These are phyloP conservation scores for Ashinkailepas kermadecensis DNA, from an alignment of 2,888 invertebrate genomes.

Conservation along the genomic window DNA sequence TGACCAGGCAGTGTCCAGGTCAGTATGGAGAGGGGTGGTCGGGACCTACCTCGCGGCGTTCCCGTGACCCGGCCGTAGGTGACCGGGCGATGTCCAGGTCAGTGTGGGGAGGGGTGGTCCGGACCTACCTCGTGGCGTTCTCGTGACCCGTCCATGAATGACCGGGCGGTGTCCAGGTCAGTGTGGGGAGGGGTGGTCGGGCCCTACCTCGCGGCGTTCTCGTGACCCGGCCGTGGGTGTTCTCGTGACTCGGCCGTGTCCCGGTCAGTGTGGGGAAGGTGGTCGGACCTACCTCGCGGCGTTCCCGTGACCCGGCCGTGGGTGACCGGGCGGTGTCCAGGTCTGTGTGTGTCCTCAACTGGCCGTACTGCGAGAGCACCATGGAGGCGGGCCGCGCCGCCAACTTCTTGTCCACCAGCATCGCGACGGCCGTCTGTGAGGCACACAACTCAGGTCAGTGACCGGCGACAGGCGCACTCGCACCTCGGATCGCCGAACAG, in stretches of 20 bases:
- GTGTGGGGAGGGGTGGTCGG: neutral
- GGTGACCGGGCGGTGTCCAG: neutral
- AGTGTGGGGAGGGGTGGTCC: no score
- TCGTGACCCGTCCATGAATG: no score
- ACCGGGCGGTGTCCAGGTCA: no score
- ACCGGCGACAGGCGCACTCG: no score
- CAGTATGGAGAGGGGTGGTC: neutral
- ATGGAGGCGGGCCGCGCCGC: neutral
- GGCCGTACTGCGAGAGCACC: neutral
- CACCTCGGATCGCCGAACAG: no score
- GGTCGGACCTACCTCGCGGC: conserved; percentile 3
- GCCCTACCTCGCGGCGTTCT: neutral
- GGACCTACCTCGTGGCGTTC: neutral
- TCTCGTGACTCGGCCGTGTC: no score
- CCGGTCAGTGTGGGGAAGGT: neutral
- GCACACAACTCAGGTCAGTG: neutral
- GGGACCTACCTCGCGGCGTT: conserved; percentile 11
- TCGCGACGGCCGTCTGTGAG: neutral
- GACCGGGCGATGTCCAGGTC: no score
- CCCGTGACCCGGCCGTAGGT: no score
- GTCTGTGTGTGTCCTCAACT: neutral
- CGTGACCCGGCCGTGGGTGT: neutral
- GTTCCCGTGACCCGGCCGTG: neutral
- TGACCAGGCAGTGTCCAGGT: neutral
- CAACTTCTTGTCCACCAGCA: neutral